Conservation (phyloP, 2,113 vertebrate species). For the Ceyx cyanopectus region DNA sequence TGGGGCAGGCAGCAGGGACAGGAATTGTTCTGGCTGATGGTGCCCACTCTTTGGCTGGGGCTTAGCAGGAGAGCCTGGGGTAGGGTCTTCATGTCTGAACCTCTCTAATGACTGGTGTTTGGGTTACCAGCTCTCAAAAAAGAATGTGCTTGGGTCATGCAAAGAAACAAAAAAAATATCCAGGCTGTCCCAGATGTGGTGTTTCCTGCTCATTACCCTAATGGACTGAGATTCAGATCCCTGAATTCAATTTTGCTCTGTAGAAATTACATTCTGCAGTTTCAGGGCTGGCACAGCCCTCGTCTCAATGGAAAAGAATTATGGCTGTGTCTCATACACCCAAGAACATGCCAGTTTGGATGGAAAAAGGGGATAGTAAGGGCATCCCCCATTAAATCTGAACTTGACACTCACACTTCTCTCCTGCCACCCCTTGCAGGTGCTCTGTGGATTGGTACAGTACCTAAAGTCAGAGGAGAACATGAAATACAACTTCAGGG, state of each 20-base stretch:
- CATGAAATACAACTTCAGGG: neutral
- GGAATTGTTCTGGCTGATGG: neutral
- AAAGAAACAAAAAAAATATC: neutral
- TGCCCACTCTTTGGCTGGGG: neutral
- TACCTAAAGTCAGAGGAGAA: neutral
- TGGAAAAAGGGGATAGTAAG: neutral
- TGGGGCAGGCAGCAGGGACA: accelerated
- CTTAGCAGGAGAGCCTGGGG: neutral
- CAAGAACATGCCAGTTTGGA: neutral
- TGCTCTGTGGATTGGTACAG: neutral
- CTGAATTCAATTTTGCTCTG: neutral
- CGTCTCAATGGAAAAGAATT: neutral
- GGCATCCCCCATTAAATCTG: neutral
- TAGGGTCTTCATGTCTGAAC: neutral
- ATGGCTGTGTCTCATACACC: neutral
- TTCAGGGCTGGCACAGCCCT: neutral
- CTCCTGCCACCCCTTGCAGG: neutral
- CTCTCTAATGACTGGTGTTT: neutral
- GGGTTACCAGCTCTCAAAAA: neutral
- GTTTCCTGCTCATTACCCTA: neutral
- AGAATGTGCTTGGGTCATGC: neutral
- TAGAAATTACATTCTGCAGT: neutral
- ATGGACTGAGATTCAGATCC: neutral
- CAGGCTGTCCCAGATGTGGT: neutral
- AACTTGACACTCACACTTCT: neutral